Evolutionary conservation across 2,888 invertebrate species (phyloP), one percentile per base, ranked within the genome.

Genomic region (Rambutsinella grinnellia): DNA sequence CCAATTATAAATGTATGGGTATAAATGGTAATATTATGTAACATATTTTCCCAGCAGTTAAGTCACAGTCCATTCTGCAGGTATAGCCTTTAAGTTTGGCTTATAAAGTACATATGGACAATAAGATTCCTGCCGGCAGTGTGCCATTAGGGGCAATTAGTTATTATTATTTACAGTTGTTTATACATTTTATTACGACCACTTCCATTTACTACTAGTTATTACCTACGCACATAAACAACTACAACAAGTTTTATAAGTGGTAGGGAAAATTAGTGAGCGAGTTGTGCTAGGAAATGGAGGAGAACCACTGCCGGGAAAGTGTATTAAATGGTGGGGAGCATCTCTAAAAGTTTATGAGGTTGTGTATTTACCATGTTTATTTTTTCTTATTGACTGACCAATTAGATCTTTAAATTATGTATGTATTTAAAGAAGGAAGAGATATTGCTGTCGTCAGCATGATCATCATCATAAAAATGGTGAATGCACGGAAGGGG

Each of bases 61-160:
- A n/a, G n/a, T n/a, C n/a, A n/a, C n/a, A n/a, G n/a, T n/a, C n/a
- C n/a, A n/a, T n/a, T n/a, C n/a, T n/a, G n/a, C n/a, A n/a, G n/a
- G n/a, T n/a, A n/a, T n/a, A n/a, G n/a, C n/a, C n/a, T n/a, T n/a
- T n/a, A n/a, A n/a, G n/a, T n/a, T n/a, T n/a, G n/a, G n/a, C n/a
- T n/a, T n/a, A n/a, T n/a, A n/a, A n/a, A n/a, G n/a, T n/a, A n/a
- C n/a, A n/a, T n/a, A n/a, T n/a, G n/a, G n/a, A n/a, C n/a, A n/a
- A n/a, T n/a, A n/a, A n/a, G n/a, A n/a, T n/a, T n/a, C n/a, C n/a
- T 65, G 51, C 72, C 72, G 72, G 72, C 72, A 72, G 65, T 65
- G 58, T 65, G 72, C 65, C 65, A 72, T 72, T 72, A 72, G 24
- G n/a, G 23, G 46, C 65, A 65, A 72, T 72, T 72, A 72, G 63